Evolutionary conservation across 2,113 vertebrate genomes (phyloP).

Genomic region (Dunckerocampus dactyliophorus): DNA sequence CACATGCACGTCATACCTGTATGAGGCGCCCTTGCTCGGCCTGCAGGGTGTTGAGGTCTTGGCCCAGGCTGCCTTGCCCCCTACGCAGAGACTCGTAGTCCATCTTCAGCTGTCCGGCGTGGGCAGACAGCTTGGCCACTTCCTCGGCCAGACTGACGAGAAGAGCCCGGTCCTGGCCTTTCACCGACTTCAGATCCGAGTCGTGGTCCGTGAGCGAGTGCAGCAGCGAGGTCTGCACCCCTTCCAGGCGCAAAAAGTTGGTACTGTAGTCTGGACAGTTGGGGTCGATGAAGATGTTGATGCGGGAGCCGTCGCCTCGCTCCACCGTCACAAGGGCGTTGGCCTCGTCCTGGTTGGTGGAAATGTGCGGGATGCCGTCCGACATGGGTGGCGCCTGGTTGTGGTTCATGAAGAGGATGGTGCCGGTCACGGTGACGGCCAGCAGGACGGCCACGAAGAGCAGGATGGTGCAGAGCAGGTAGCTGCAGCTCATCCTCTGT

Average conservation of each 20-base stretch:
- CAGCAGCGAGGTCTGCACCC: constrained; percentile 85
- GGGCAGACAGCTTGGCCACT: constrained; percentile 83
- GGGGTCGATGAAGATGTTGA: constrained; percentile 98
- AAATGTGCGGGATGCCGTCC: constrained; percentile 83
- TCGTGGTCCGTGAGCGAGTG: constrained; percentile 79
- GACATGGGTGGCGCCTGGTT: constrained; percentile 78
- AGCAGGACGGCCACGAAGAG: constrained; percentile 88
- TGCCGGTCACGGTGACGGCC: constrained; percentile 85
- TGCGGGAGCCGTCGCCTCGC: constrained; percentile 85
- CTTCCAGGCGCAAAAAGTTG: constrained; percentile 84
- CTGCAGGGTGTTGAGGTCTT: constrained; percentile 87
- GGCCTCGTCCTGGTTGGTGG: constrained; percentile 87
- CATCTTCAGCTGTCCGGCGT: constrained; percentile 80
- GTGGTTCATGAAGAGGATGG: constrained; percentile 94
- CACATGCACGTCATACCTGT: constrained; percentile 75
- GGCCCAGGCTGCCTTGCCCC: constrained; percentile 82
- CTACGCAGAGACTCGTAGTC: constrained; percentile 84
- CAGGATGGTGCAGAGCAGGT: constrained; percentile 86
- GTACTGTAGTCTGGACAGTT: constrained; percentile 87
- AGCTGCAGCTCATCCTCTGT: constrained; percentile 90
- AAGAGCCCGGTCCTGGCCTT: constrained; percentile 82
- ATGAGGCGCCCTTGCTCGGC: constrained; percentile 89
- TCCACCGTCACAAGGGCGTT: constrained; percentile 94
- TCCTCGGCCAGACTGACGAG: constrained; percentile 85
- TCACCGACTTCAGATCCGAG: constrained; percentile 76